phyloP scores from a whole-genome alignment of 2,797 vertebrate genomes.

The Dipus sagitta region DNA sequence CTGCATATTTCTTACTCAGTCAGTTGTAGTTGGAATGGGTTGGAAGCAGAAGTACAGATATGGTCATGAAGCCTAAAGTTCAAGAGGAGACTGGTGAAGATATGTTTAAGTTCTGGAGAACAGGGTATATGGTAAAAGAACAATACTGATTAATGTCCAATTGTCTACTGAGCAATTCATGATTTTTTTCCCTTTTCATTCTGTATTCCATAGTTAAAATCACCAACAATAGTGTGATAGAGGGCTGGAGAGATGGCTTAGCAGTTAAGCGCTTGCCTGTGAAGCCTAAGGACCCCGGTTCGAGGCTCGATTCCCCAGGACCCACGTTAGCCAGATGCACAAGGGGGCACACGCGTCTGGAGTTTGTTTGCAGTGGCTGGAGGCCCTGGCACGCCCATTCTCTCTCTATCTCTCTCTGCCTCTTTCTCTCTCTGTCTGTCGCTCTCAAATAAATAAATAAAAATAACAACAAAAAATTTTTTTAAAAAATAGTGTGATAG shows the following conservation, averaged over 20 bases:
- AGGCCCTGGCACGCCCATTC: no score
- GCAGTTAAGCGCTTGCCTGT: no score
- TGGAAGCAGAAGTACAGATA: constrained; percentile 1
- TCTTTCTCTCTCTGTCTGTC: no score
- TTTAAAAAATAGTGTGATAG: neutral
- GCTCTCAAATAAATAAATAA: no score
- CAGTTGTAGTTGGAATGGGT: neutral
- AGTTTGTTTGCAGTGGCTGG: no score
- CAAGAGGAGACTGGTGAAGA: neutral
- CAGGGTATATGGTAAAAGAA: neutral
- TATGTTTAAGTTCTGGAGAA: neutral
- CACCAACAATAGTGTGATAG: neutral
- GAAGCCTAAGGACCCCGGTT: no score
- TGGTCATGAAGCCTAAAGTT: neutral
- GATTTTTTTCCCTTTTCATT: neutral
- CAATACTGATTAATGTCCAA: neutral
- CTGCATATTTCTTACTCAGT: constrained; percentile 1
- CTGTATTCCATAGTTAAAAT: constrained; percentile 4
- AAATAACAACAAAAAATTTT: no score
- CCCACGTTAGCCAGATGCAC: no score
- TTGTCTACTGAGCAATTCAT: neutral
- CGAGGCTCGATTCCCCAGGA: no score
- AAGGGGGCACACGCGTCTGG: no score
- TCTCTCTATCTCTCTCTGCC: no score
- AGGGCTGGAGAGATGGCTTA: no score